These are phyloP conservation scores for Tragelaphus oryx DNA, from an alignment of 2,797 vertebrate species.

Conservation along the genomic window DNA sequence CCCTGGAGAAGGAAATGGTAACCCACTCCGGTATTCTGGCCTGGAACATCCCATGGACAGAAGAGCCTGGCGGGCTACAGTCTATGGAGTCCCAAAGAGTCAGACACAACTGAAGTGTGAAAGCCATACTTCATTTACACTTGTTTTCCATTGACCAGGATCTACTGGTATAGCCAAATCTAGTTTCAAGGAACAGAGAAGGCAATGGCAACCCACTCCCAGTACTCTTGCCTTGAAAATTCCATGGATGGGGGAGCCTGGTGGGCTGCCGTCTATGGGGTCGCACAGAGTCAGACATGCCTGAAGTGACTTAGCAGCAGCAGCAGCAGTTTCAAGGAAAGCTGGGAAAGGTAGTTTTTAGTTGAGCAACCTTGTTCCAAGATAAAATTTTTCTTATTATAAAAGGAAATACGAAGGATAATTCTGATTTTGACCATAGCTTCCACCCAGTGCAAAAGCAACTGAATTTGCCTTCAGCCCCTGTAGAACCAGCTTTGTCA, in stretches of 20 bases:
- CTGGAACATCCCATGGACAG: not conserved
- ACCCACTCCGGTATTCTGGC: not conserved
- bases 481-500: not conserved
- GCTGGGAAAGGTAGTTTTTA: not conserved
- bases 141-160: not conserved
- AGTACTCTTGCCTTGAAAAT: too few species aligned
- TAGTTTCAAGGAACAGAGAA: not conserved
- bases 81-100: not conserved
- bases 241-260: too few species aligned
- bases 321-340: not conserved
- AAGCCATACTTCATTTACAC: not conserved
- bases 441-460: not conserved
- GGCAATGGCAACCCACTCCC: too few species aligned
- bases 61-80: not conserved
- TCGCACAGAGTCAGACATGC: too few species aligned
- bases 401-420: not conserved
- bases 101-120: not conserved
- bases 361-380: not conserved
- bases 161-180: accelerated
- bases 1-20: not conserved
- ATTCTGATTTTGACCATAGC: not conserved
- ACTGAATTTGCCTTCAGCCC: not conserved
- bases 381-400: not conserved
- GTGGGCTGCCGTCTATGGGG: too few species aligned
- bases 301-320: too few species aligned